These are phyloP conservation scores for Manacus vitellinus DNA, from an alignment of 2,113 vertebrate genomes.

Conservation along the genomic window DNA sequence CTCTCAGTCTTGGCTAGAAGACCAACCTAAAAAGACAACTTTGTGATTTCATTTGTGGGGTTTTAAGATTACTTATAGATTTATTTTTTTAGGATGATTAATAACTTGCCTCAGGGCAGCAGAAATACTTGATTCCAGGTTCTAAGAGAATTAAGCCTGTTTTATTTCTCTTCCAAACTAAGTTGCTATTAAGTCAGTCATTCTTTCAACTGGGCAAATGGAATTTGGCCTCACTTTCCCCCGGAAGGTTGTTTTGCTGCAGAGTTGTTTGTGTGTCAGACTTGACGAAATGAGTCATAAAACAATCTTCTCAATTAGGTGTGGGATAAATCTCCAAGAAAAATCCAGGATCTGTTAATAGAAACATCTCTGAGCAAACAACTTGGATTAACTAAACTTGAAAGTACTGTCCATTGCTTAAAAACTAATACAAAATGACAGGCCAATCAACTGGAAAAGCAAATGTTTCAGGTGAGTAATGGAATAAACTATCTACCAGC, in stretches of 20 bases:
- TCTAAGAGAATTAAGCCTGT: not conserved
- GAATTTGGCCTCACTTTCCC: not conserved
- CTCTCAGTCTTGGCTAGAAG: not conserved
- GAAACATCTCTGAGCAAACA: not conserved
- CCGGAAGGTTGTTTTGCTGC: not conserved
- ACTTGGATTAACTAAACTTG: not conserved
- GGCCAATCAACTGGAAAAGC: not conserved
- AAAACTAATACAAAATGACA: not conserved
- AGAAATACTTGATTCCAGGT: not conserved
- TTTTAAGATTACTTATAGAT: not conserved
- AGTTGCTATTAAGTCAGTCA: not conserved
- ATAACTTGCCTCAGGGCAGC: not conserved
- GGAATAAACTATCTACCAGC: not conserved
- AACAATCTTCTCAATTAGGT: not conserved
- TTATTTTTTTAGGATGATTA: not conserved
- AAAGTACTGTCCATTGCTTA: not conserved
- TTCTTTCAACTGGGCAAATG: not conserved
- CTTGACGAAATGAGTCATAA: not conserved
- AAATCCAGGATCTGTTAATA: not conserved
- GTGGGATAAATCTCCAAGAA: not conserved
- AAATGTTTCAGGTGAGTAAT: constrained; percentile 21
- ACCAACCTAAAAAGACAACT: not conserved
- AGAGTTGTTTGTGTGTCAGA: not conserved
- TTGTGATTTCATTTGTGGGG: not conserved
- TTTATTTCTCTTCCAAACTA: not conserved